Base-by-base conservation (phyloP, 2,797 vertebrate genomes). In the Sebastolobus altivelis region DNA sequence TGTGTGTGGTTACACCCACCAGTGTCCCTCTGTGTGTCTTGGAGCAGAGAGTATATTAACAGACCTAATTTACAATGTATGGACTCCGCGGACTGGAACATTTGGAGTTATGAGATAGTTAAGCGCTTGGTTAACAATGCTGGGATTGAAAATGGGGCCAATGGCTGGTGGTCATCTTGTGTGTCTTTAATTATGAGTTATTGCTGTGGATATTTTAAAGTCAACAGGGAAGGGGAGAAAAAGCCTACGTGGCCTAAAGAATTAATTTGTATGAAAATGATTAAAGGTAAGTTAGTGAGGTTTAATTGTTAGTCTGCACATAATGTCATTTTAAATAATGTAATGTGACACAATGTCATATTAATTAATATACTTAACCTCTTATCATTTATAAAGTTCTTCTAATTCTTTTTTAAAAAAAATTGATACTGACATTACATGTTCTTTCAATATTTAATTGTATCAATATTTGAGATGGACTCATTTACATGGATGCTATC, bases 51-150 rank as follows among this genome's bases (percentile, higher is more conserved):
- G 92, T 89, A 91, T 85, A 94, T 94, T 92, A 94, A 94, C 93
- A 91, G 87, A 89, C 84, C 89, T 94, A 87, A 95, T 95, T 95
- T 93, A 93, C 92, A 92, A 94, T 94, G 93, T 95, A 95, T 94
- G 90, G 92, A 91, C 87, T 91, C 89, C 76, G 83, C 84, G 9
- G 88, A 89, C 90, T 93, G 94, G 95, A 95, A 94, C 91, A 87
- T 92, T 92, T 76, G 65, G 89, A 92, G 91, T 94, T 94, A 90
- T 90, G 86, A 91, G 86, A 89, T 72, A 89, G 88, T 94, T 95
- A 91, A 91, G 90, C 88, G 90, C 93, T 94, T 95, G 94, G 91
- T 93, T 94, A 93, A 95, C 89, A 94, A 93, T 84, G 91, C 90
- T 87, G 74, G 87, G 81, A 79, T 80, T 87, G 87, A 77, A 93